Conservation (phyloP, 2,797 vertebrate genomes). For the Mustela erminea region DNA sequence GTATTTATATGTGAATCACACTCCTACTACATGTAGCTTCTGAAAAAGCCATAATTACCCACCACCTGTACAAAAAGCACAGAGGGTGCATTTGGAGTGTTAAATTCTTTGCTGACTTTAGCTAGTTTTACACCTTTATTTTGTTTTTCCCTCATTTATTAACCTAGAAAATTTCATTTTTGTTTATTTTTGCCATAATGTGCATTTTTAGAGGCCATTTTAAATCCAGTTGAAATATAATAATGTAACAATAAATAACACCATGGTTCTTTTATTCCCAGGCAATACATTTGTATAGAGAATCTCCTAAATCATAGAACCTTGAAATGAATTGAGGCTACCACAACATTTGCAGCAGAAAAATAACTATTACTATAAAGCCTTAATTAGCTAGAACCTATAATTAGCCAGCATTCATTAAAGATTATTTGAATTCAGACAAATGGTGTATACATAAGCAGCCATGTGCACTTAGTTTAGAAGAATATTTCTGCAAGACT, state of each 20-base stretch:
- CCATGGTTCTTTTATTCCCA: background rate
- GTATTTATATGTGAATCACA: background rate
- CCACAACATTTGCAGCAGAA: constrained; percentile 67
- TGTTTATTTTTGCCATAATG: background rate
- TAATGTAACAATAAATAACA: constrained; percentile 36
- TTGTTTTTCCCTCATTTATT: background rate
- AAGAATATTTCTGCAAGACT: constrained; percentile 40
- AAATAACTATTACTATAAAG: constrained; percentile 69
- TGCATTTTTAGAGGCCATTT: background rate
- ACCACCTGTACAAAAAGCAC: background rate
- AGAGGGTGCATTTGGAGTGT: background rate
- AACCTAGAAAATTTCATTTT: background rate
- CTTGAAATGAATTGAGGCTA: constrained; percentile 54
- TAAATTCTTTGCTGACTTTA: constrained; percentile 15
- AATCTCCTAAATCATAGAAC: constrained; percentile 59
- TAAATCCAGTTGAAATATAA: constrained; percentile 33
- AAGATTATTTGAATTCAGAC: constrained; percentile 43
- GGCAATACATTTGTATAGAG: background rate
- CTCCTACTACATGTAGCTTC: background rate
- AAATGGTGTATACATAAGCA: constrained; percentile 30
- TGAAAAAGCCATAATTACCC: background rate
- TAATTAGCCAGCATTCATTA: constrained; percentile 51
- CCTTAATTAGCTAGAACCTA: constrained; percentile 57
- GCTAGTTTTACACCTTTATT: background rate
- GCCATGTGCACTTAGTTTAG: constrained; percentile 40